Base-by-base conservation (phyloP, 2,797 vertebrate species). In the Hyperoplus immaculatus region DNA sequence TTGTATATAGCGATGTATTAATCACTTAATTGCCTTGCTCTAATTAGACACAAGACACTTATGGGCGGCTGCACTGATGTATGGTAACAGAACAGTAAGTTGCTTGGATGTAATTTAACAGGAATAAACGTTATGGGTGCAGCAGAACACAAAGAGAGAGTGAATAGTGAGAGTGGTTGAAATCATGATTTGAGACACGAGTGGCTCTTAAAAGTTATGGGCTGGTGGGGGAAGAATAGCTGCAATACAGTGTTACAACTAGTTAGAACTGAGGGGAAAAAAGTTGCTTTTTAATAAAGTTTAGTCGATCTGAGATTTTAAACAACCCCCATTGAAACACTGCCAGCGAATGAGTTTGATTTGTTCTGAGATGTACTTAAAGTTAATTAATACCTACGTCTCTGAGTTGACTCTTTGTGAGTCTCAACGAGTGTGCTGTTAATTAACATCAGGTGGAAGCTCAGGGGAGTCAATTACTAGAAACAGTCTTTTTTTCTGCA, bases 371-470 rank as follows among this genome's bases (percentile, higher is more conserved):
- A 90, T 86, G 80, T 88, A 79, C 84, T 84, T 88, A 82, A 89
- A 88, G 83, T 89, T 92, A 93, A 94, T 94, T 90, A 94, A 93
- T 89, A 90, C 72, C 69, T 81, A 4, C 9, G 79, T 89, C 87
- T 89, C 77, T 78, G 67, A 79, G 53, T 91, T 81, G 82, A 86
- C 81, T 87, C 84, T 64, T 75, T 74, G 67, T 82, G 75, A 77
- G 86, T 88, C 85, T 77, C 39, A 49, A 61, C 53, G 64, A 82
- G 83, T 72, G 84, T 84, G 83, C 77, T 61, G 80, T 88, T 94
- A 94, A 94, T 95, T 94, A 93, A 92, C 91, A 85, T 81, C 83
- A 85, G 80, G 86, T 85, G 83, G 69, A 77, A 12, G 71, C 87
- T 82, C 74, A 72, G 75, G 66, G 68, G 89, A 91, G 89, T 89